Evolutionary conservation across 2,797 vertebrate genomes (phyloP).

Genomic region (Enteromius paludinosus): DNA sequence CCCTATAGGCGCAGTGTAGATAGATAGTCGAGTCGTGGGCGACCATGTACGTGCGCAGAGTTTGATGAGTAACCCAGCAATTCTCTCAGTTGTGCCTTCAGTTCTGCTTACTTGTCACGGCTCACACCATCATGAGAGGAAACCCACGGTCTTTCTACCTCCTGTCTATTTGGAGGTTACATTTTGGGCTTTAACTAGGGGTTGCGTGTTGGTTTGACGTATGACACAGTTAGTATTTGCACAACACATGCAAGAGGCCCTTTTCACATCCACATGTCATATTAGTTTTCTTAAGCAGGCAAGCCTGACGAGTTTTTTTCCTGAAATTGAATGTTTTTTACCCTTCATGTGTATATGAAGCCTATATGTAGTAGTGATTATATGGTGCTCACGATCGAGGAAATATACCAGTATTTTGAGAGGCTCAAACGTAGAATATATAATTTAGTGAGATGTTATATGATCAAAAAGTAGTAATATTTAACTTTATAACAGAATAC

Average conservation of each 20-base stretch:
- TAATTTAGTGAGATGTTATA: background rate
- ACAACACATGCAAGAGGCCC: conserved; percentile 6
- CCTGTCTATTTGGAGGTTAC: background rate
- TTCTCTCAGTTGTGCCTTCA: conserved; percentile 40
- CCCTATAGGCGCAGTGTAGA: conserved; percentile 35
- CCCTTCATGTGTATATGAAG: too few species aligned
- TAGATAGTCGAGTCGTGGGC: conserved; percentile 48
- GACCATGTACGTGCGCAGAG: conserved; percentile 60
- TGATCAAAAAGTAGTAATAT: background rate
- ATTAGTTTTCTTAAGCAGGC: background rate
- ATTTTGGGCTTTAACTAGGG: conserved; percentile 6
- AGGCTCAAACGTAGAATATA: background rate
- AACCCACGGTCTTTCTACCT: background rate
- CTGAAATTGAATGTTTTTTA: background rate
- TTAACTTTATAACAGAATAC: background rate
- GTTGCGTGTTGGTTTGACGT: conserved; percentile 48
- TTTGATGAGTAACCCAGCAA: conserved; percentile 44
- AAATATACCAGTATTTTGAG: background rate
- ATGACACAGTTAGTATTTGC: background rate
- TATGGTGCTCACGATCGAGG: background rate
- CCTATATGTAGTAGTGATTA: background rate
- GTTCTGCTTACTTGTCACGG: conserved; percentile 51
- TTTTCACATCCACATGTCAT: background rate
- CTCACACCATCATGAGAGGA: conserved; percentile 20
- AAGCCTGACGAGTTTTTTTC: background rate